Evolutionary conservation across 2,113 vertebrate species (phyloP).

Genomic region (Brachionichthys hirsutus): DNA sequence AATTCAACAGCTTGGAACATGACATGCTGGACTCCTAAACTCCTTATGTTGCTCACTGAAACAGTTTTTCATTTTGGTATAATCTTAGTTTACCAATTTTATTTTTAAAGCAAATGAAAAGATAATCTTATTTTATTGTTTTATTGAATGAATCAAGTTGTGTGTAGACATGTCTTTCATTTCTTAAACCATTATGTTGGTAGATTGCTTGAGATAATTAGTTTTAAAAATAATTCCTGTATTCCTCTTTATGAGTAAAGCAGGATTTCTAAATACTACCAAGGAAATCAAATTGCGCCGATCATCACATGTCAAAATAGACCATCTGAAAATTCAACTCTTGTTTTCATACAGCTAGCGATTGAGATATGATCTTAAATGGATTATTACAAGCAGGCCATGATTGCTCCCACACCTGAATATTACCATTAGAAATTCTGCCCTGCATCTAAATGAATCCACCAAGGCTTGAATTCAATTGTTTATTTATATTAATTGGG

Average conservation of each 20-base stretch:
- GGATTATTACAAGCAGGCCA: conserved; percentile 28
- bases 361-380: conserved; percentile 8
- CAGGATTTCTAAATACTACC: conserved; percentile 12
- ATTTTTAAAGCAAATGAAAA: conserved; percentile 8
- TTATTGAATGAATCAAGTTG: conserved; percentile 2
- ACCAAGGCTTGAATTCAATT: conserved; percentile 25
- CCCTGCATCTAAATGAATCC: conserved; percentile 36
- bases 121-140: conserved; percentile 3
- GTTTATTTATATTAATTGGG: conserved; percentile 30
- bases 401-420: conserved; percentile 31
- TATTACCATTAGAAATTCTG: conserved; percentile 29
- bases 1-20: conserved; percentile 45
- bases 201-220: not conserved
- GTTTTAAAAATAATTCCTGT: not conserved
- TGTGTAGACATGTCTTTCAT: not conserved
- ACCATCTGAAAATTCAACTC: conserved; percentile 32
- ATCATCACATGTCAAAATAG: conserved; percentile 37
- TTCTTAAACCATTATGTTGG: too few species aligned
- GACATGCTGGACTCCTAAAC: conserved; percentile 34
- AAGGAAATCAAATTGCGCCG: conserved; percentile 19
- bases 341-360: too few species aligned
- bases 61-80: conserved; percentile 37
- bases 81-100: conserved; percentile 8
- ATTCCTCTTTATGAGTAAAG: not conserved
- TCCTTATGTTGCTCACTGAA: conserved; percentile 49